Conservation (phyloP, 2,888 invertebrate species). For the Cephus pulcher region DNA sequence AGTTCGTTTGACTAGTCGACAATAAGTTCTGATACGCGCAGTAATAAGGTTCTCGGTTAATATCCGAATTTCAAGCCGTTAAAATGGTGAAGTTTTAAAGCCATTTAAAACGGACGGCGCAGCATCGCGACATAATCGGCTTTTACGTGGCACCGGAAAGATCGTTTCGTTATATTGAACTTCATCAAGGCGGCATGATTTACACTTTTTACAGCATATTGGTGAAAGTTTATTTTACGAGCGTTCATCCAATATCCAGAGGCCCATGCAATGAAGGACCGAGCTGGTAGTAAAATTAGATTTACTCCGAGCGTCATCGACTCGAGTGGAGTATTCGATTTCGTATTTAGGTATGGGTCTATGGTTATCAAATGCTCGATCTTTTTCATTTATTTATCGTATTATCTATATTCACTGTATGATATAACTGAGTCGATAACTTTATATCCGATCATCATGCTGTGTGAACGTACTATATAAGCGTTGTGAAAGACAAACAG, state of each 20-base stretch:
- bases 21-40: background rate
- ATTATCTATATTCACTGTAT: background rate
- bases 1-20: background rate
- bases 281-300: constrained; percentile 30
- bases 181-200: constrained; percentile 17
- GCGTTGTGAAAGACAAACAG: background rate
- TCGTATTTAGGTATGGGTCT: constrained; percentile 23
- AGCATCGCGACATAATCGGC: background rate
- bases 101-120: background rate
- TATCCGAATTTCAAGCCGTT: background rate
- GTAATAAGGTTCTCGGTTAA: background rate
- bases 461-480: background rate
- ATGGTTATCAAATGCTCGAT: constrained; percentile 22
- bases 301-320: constrained; percentile 29
- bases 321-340: constrained; percentile 21
- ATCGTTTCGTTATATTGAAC: constrained; percentile 14
- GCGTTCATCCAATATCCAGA: constrained; percentile 28
- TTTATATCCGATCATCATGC: background rate
- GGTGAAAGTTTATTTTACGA: constrained; percentile 30
- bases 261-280: constrained; percentile 18
- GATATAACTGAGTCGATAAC: background rate
- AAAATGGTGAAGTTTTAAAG: background rate
- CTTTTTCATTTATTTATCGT: constrained; percentile 5
- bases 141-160: background rate
- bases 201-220: constrained; percentile 21